A percentile compares a stretch with the other conserved stretches of the same genome.
These are phyloP conservation scores for Enteromius anoplus DNA, from an alignment of 2,797 vertebrate genomes.

Conservation along the genomic window DNA sequence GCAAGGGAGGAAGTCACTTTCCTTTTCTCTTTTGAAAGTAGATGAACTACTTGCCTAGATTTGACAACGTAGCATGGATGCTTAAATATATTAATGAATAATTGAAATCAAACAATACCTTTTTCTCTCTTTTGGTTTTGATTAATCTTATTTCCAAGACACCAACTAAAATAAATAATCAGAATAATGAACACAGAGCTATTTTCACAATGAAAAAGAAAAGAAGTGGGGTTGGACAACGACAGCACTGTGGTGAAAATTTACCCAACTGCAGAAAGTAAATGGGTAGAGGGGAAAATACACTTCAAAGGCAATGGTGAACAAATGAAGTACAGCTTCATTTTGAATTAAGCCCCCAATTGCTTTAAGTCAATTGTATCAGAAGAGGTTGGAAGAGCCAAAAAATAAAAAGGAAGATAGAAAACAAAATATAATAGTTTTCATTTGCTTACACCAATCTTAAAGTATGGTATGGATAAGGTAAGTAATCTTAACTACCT, in stretches of 20 bases:
- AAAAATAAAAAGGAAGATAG: background rate
- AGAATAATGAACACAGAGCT: conserved; percentile 69
- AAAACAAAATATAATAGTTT: conserved; percentile 9
- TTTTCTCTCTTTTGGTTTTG: conserved; percentile 70
- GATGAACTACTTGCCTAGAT: conserved; percentile 64
- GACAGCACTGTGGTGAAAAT: conserved; percentile 64
- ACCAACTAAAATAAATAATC: conserved; percentile 74
- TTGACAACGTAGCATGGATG: conserved; percentile 32
- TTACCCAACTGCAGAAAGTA: conserved; percentile 67
- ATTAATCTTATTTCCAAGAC: conserved; percentile 73
- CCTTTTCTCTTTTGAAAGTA: conserved; percentile 62
- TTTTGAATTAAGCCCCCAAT: conserved; percentile 71
- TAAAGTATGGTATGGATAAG: background rate
- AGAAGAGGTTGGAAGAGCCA: conserved; percentile 53
- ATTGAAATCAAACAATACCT: conserved; percentile 75
- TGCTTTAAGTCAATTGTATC: conserved; percentile 77
- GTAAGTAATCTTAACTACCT: background rate
- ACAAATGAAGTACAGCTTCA: conserved; percentile 71
- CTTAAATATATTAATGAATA: conserved; percentile 47
- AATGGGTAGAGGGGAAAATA: conserved; percentile 53
- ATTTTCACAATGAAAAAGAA: conserved; percentile 40
- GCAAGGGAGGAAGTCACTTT: conserved; percentile 66
- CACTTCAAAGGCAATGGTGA: conserved; percentile 76
- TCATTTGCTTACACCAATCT: background rate
- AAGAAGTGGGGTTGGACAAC: conserved; percentile 55